Conservation (phyloP, 1,140 invertebrate species). For the Augochlora pura region DNA sequence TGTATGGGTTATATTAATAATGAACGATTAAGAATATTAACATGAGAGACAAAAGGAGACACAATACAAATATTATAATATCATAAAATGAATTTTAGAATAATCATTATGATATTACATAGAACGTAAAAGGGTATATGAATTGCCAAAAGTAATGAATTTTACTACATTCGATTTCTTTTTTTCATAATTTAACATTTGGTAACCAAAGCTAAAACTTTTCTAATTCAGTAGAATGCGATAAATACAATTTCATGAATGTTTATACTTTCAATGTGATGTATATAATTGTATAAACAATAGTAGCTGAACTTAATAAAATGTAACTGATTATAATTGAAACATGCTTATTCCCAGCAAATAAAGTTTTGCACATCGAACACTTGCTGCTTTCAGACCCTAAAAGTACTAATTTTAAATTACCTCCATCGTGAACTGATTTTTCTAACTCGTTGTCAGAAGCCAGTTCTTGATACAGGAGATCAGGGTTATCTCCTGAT, state of each 20-base stretch:
- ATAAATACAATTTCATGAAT: background rate
- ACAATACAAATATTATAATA: constrained; percentile 6
- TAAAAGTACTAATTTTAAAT: constrained; percentile 51
- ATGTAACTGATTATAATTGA: constrained; percentile 21
- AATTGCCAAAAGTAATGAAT: constrained; percentile 17
- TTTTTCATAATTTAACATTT: too few relatives aligned
- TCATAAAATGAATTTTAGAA: constrained; percentile 2
- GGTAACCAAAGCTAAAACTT: too few relatives aligned
- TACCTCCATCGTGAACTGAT: constrained; percentile 72
- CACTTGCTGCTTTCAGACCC: constrained; percentile 6
- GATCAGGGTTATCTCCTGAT: constrained; percentile 82
- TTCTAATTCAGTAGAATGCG: too few relatives aligned
- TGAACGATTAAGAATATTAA: constrained; percentile 14
- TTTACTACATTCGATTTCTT: background rate
- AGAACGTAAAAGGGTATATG: background rate
- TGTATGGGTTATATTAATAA: constrained; percentile 18
- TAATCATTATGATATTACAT: background rate
- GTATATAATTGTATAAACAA: background rate
- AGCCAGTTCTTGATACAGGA: constrained; percentile 81
- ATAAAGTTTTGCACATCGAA: constrained; percentile 22
- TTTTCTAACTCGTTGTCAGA: constrained; percentile 77
- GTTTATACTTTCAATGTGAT: background rate
- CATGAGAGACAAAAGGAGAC: background rate
- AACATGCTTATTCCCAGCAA: constrained; percentile 43
- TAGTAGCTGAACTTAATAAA: background rate